Evolutionary conservation across 2,888 invertebrate species (phyloP).

Genomic region (Pardosa pseudoannulata): DNA sequence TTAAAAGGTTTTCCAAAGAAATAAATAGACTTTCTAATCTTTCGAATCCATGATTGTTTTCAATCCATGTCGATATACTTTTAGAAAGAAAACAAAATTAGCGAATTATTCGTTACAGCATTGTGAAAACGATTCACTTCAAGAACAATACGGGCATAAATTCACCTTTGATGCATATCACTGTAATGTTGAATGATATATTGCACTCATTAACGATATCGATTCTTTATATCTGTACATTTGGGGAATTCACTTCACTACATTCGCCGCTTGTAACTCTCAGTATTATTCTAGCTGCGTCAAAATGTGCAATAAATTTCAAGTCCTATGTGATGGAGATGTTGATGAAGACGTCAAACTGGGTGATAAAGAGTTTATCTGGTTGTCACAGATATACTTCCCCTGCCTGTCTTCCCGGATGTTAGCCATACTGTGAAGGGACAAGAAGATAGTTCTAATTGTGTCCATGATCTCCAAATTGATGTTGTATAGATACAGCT

Average conservation of each 20-base stretch:
- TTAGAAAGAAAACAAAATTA: too few species aligned
- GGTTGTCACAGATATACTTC: background rate
- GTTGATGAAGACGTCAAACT: constrained; percentile 8
- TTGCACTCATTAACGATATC: background rate
- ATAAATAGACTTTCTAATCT: too few species aligned
- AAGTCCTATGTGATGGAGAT: background rate
- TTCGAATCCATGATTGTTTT: too few species aligned
- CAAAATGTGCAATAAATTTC: background rate
- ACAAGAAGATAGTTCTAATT: background rate
- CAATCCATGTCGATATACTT: too few species aligned
- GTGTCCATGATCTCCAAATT: background rate
- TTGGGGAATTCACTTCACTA: background rate
- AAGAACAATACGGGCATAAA: constrained; percentile 5
- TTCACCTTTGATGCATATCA: background rate
- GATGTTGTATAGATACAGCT: background rate
- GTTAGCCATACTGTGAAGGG: background rate
- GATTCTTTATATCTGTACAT: background rate
- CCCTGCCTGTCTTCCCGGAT: background rate
- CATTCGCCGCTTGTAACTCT: background rate
- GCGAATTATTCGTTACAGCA: too few species aligned
- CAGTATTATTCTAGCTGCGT: background rate
- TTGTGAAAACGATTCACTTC: background rate
- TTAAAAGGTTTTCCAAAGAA: too few species aligned
- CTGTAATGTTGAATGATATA: background rate
- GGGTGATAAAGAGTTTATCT: constrained; percentile 3